Base-by-base conservation (phyloP, 2,113 vertebrate species). In the Mormoops blainvillei region DNA sequence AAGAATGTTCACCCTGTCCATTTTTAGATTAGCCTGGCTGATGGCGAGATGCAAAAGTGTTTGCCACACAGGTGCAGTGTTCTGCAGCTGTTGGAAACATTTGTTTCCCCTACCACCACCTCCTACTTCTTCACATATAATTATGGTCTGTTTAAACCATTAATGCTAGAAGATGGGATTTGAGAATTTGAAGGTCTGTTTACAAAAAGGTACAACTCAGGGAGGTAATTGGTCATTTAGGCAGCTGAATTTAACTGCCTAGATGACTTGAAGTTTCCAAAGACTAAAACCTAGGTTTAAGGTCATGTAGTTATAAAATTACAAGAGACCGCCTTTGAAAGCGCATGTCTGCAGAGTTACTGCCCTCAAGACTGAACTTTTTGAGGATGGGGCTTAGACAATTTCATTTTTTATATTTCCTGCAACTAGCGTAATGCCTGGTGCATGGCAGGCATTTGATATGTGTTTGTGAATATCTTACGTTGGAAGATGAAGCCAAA, bases 51-150 rank as follows among this genome's bases (percentile, higher is more conserved):
- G 48, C 80, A 83, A 48, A 96, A 94, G 73, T 77, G 74, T 81
- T 95, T 78, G 56, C 74, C 33, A 90, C 94, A 94, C 95, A 96
- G 84, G 95, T 94, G 92, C 92, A 78, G 52, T 92, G 65, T 85
- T 88, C 70, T 85, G 63, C 94, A 97, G 84, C 96, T 97, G 96
- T 94, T 97, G 87, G 92, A 94, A 94, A 94, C 56, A 87, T 96
- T 94, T 54, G 56, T 18, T n/a, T 43, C 24, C 22, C 20, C 3
- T 41, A 5, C 26, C 5, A 33, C 11, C n/a, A 16, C 18, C 31
- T 33, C 7, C 4, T 11, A 41, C 61, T 80, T 81, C 81, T 78
- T 95, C 16, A 50, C 6, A n/a, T 78, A 58, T 38, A 89, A 89
- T 86, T 95, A 88, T 68, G 9, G 14, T 86, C 11, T 76, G 5